phyloP scores from a whole-genome alignment of 2,113 vertebrate species.

The Etheostoma cragini region DNA sequence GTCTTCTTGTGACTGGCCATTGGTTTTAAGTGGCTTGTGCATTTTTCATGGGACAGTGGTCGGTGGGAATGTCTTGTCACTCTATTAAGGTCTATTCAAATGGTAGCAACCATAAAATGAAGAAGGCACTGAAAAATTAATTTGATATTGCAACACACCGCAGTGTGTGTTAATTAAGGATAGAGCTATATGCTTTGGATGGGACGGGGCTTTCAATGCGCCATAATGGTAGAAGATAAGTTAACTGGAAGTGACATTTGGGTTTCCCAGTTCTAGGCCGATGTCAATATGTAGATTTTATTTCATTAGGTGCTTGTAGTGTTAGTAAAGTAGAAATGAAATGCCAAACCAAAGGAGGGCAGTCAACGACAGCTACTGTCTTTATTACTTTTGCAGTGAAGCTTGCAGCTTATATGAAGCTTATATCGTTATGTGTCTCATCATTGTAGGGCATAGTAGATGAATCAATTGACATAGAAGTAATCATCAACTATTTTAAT shows the following conservation, averaged over 20 bases:
- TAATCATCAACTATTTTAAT: neutral
- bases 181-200: constrained; percentile 71
- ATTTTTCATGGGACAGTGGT: constrained; percentile 84
- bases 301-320: constrained; percentile 22
- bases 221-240: constrained; percentile 59
- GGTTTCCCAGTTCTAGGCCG: constrained; percentile 24
- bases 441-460: neutral
- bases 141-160: constrained; percentile 75
- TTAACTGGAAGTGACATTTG: constrained; percentile 63
- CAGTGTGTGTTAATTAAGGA: constrained; percentile 82
- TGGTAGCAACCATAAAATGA: constrained; percentile 73
- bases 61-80: constrained; percentile 80
- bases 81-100: constrained; percentile 82
- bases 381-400: neutral
- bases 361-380: neutral
- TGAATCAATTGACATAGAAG: neutral
- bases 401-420: too few relatives aligned
- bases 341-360: neutral
- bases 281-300: constrained; percentile 49
- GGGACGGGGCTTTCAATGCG: constrained; percentile 60
- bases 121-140: constrained; percentile 84
- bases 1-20: constrained; percentile 79
- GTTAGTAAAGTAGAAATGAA: constrained; percentile 18
- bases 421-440: neutral
- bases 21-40: constrained; percentile 86